Conservation (phyloP, 1,140 invertebrate species). For the Leptoteleia sp. region DNA sequence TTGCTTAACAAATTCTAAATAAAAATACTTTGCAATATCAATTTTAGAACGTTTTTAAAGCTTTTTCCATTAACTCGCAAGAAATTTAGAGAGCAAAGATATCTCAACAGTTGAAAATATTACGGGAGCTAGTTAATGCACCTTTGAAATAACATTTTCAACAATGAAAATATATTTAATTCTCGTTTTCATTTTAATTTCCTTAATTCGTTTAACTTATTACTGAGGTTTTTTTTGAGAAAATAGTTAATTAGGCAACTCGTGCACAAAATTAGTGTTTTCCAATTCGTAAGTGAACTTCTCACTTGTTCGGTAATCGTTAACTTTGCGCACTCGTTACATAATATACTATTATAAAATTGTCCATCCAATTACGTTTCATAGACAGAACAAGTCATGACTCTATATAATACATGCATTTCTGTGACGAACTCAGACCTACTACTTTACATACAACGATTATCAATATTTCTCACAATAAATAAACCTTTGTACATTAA, state of each 20-base stretch:
- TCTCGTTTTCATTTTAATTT: no score
- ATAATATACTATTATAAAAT: no score
- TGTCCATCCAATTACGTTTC: not conserved
- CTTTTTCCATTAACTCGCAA: no score
- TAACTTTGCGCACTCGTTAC: no score
- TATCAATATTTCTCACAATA: conserved; percentile 38
- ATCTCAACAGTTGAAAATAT: conserved; percentile 28
- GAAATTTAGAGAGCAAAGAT: conserved; percentile 35
- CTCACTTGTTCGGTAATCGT: no score
- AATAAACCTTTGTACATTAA: conserved; percentile 45
- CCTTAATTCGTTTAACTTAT: no score
- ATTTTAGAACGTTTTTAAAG: no score
- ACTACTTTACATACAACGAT: conserved; percentile 16
- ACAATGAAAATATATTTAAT: conserved; percentile 34
- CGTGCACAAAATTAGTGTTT: no score
- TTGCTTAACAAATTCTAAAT: no score
- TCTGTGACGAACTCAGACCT: conserved; percentile 9
- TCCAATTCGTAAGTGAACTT: no score
- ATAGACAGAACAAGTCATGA: conserved; percentile 2
- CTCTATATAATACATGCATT: conserved; percentile 11
- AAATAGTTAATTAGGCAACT: not conserved
- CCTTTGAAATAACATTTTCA: conserved; percentile 33
- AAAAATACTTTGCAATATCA: no score
- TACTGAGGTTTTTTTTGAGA: conserved; percentile 4
- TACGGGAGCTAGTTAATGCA: no score